Conservation (phyloP, 1,140 invertebrate genomes). For the Euwallacea fornicatus region DNA sequence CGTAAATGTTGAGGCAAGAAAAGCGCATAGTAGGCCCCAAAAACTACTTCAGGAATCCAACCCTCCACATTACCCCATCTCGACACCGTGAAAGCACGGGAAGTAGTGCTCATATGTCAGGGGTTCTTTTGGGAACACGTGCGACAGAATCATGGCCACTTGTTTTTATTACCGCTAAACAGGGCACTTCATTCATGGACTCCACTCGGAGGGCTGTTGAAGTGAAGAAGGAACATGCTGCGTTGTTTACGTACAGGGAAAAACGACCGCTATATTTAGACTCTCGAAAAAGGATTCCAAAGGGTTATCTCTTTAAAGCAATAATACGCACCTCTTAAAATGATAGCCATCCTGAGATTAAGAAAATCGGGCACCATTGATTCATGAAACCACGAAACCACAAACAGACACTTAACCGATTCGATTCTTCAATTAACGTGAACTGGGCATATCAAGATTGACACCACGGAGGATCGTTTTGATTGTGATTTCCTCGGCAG, state of each 20-base stretch:
- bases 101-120: conserved; percentile 42
- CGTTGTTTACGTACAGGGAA: conserved; percentile 16
- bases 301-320: not conserved
- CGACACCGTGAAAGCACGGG: conserved; percentile 37
- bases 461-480: conserved; percentile 10
- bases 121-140: conserved; percentile 41
- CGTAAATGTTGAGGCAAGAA: conserved; percentile 12
- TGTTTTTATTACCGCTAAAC: conserved; percentile 41
- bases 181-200: conserved; percentile 35
- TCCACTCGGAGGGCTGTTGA: conserved; percentile 12
- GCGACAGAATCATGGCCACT: conserved; percentile 39
- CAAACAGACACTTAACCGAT: conserved; percentile 17
- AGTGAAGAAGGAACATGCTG: conserved; percentile 23
- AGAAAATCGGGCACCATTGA: conserved; percentile 34
- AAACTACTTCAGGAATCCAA: conserved; percentile 18
- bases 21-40: conserved; percentile 24
- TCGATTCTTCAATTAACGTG: not conserved
- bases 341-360: conserved; percentile 36
- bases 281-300: not conserved
- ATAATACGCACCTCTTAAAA: conserved; percentile 37
- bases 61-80: conserved; percentile 30
- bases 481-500: conserved; percentile 19
- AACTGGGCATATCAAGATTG: conserved; percentile 18
- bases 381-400: conserved; percentile 18
- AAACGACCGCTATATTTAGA: not conserved